Conservation (phyloP, 92 coral and sea anemone species). For the Epizoanthus ramosus region DNA sequence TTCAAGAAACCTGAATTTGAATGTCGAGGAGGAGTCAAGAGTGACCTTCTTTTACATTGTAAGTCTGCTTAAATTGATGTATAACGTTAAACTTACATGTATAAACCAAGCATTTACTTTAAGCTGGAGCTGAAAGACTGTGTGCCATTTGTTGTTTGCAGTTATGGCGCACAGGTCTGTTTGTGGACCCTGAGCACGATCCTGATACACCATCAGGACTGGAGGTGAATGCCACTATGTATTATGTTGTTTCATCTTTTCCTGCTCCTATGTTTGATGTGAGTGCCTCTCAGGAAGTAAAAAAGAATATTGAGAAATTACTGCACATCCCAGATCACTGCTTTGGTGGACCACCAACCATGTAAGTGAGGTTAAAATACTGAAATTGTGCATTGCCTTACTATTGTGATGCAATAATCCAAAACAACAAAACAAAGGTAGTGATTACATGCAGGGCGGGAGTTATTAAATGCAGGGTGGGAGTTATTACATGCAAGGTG, state of each 20-base stretch:
- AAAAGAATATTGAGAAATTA: constrained; percentile 64
- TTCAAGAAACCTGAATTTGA: too few species aligned
- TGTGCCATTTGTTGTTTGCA: constrained; percentile 22
- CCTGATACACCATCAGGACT: constrained; percentile 96
- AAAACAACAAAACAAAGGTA: too few species aligned
- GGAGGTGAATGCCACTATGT: constrained; percentile 93
- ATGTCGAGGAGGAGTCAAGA: too few species aligned
- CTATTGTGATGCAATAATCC: too few species aligned
- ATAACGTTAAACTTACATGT: too few species aligned
- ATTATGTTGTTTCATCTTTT: constrained; percentile 86
- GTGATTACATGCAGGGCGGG: too few species aligned
- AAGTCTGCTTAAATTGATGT: too few species aligned
- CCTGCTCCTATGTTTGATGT: constrained; percentile 63
- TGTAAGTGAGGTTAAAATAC: constrained; percentile 62
- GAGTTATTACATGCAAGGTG: too few species aligned
- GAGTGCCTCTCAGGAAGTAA: constrained; percentile 54
- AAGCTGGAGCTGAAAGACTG: not conserved
- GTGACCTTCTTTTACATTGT: too few species aligned
- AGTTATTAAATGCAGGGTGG: too few species aligned
- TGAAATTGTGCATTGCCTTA: too few species aligned
- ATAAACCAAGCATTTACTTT: not conserved
- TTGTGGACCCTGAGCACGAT: constrained; percentile 88
- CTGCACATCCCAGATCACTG: constrained; percentile 94
- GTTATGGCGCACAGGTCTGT: constrained; percentile 90
- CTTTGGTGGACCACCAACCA: constrained; percentile 98